A percentile compares a stretch with the other conserved stretches of the same genome.
Evolutionary conservation across 2,888 invertebrate genomes (phyloP).

Genomic region (Drosophila ochracea): DNA sequence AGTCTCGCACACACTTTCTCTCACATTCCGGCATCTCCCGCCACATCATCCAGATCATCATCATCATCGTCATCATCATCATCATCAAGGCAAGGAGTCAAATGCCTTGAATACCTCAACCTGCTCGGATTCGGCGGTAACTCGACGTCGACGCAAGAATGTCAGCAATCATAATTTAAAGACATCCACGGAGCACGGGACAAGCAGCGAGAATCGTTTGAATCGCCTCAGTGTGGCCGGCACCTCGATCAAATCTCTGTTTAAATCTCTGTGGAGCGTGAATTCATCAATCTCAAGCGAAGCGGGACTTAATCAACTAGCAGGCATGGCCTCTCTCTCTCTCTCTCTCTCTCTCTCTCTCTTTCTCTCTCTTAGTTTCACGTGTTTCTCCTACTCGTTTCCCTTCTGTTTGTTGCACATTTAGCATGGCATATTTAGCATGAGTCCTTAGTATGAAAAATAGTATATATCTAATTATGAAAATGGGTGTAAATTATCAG

Average conservation of each 20-base stretch:
- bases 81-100: constrained; percentile 72
- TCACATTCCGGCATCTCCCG: constrained; percentile 13
- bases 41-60: constrained; percentile 39
- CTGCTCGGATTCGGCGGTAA: constrained; percentile 84
- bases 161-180: constrained; percentile 80
- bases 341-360: no score
- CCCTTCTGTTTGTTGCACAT: constrained; percentile 3
- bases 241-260: constrained; percentile 87
- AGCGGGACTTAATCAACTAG: constrained; percentile 92
- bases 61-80: constrained; percentile 26
- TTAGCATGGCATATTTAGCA: constrained; percentile 14
- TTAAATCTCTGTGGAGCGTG: constrained; percentile 94
- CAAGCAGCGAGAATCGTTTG: constrained; percentile 82
- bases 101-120: constrained; percentile 84
- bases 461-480: neutral
- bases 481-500: neutral
- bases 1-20: constrained; percentile 19
- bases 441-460: constrained; percentile 6
- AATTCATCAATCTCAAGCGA: constrained; percentile 89
- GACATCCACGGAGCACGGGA: constrained; percentile 70
- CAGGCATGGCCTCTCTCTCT: constrained; percentile 87
- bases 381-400: constrained; percentile 1
- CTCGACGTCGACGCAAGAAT: constrained; percentile 83
- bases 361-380: neutral
- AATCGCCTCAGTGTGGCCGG: constrained; percentile 84